Evolutionary conservation across 2,888 invertebrate genomes (phyloP).

Genomic region (Zygothrica quintamaculata): DNA sequence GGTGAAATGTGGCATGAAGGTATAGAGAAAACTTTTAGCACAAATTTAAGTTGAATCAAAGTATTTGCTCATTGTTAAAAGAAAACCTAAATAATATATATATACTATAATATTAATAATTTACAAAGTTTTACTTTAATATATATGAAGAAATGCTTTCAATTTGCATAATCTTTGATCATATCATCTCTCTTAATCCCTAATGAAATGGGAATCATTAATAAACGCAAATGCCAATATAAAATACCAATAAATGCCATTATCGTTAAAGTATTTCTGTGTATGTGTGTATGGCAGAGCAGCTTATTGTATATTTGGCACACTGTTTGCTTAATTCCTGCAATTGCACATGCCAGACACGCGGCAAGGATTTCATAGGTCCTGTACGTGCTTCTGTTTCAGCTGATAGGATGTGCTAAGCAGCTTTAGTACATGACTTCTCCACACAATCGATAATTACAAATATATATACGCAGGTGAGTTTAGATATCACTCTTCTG

Average conservation of each 20-base stretch:
- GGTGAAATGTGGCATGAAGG: too few species aligned
- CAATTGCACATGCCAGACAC: slow-evolving; percentile 37
- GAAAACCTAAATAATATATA: too few species aligned
- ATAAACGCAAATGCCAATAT: too few species aligned
- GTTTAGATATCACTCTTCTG: slow-evolving; percentile 22
- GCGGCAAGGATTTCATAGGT: slow-evolving; percentile 9
- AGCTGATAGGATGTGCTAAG: background rate
- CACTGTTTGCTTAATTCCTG: slow-evolving; percentile 23
- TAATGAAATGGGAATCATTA: too few species aligned
- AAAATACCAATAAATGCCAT: slow-evolving; percentile 20
- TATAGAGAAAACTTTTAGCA: too few species aligned
- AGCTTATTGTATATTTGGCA: slow-evolving; percentile 33
- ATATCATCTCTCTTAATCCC: too few species aligned
- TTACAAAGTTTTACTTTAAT: too few species aligned
- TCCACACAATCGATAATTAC: slow-evolving; percentile 60
- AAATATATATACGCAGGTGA: slow-evolving; percentile 17
- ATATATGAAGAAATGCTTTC: too few species aligned
- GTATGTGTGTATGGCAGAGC: slow-evolving; percentile 1
- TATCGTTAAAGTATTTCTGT: background rate
- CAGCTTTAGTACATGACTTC: slow-evolving; percentile 55
- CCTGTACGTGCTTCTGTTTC: background rate
- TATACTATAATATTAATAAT: too few species aligned
- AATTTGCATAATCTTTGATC: too few species aligned
- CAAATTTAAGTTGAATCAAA: too few species aligned
- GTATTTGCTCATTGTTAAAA: too few species aligned